Conservation (phyloP, 1,140 invertebrate species). For the Bombus sylvicola region DNA sequence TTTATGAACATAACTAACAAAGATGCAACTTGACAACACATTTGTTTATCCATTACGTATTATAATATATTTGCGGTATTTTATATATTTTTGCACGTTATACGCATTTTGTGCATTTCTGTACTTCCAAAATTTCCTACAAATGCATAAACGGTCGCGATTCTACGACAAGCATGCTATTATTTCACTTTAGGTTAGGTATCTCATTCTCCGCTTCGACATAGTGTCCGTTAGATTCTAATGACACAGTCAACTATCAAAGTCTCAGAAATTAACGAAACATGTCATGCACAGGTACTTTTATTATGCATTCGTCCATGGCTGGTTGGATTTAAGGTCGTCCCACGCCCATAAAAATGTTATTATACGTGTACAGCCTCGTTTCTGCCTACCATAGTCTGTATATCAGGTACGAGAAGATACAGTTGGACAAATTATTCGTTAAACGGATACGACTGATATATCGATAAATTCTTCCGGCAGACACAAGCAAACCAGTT, state of each 20-base stretch:
- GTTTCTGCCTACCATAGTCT: conserved; percentile 26
- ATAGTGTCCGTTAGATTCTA: not conserved
- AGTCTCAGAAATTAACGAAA: conserved; percentile 15
- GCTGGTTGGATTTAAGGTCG: conserved; percentile 38
- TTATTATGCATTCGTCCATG: conserved; percentile 23
- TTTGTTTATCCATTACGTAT: not conserved
- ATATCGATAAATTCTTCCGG: not conserved
- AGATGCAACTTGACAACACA: not conserved
- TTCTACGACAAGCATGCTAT: too few relatives aligned
- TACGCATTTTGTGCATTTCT: not conserved
- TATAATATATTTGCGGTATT: not conserved
- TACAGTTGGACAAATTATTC: not conserved
- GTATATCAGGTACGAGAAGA: not conserved
- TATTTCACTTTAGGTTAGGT: not conserved
- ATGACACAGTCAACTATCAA: not conserved
- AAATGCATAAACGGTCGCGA: not conserved
- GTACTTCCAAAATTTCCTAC: not conserved
- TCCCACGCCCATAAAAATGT: conserved; percentile 42
- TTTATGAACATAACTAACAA: not conserved
- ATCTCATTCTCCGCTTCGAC: not conserved
- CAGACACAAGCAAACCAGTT: not conserved
- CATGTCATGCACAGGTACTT: not conserved
- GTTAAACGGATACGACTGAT: not conserved
- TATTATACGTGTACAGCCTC: conserved; percentile 25
- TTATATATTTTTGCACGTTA: too few relatives aligned